Conservation (phyloP, 2,888 invertebrate species). For the Zeuzera pyrina region DNA sequence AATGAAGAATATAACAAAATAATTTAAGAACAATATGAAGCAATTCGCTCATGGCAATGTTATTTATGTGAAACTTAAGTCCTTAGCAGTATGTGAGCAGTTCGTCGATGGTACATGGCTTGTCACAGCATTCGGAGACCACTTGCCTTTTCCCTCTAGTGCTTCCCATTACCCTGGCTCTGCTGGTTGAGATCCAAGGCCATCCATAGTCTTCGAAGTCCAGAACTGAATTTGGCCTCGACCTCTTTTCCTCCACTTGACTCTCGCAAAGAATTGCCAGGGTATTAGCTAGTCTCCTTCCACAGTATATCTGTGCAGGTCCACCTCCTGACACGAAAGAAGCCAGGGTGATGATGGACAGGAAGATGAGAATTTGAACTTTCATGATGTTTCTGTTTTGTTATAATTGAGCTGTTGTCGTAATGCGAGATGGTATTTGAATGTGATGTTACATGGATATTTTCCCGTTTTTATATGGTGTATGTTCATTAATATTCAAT, state of each 20-base stretch:
- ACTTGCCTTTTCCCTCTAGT: constrained; percentile 17
- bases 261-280: constrained; percentile 18
- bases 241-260: constrained; percentile 4
- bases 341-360: background rate
- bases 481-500: too few species aligned
- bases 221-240: background rate
- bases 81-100: constrained; percentile 22
- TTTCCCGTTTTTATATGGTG: too few species aligned
- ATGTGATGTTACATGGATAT: too few species aligned
- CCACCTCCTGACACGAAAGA: too few species aligned
- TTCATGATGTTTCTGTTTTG: background rate
- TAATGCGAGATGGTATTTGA: too few species aligned
- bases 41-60: too few species aligned
- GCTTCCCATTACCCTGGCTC: background rate
- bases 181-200: background rate
- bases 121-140: constrained; percentile 22
- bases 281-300: constrained; percentile 18
- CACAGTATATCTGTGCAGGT: constrained; percentile 24
- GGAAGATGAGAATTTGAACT: background rate
- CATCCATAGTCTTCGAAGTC: background rate
- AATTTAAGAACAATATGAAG: too few species aligned
- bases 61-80: too few species aligned
- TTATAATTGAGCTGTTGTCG: too few species aligned
- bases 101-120: constrained; percentile 18
- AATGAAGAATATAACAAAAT: too few species aligned